These are phyloP conservation scores for Acanthornis magna DNA, from an alignment of 2,797 vertebrate species.

Conservation along the genomic window DNA sequence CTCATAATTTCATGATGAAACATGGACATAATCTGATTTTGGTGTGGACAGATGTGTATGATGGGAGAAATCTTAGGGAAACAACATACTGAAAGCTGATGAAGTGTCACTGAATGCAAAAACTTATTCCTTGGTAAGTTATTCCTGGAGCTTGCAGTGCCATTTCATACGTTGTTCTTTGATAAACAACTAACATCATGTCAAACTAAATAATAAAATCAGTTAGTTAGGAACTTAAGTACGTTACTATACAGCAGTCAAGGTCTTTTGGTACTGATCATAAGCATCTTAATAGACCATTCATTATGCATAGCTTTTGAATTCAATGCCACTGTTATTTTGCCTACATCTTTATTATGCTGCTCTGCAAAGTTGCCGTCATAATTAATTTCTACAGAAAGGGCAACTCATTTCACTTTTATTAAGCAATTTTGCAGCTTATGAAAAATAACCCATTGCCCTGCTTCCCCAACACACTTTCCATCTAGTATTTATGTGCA, in stretches of 20 bases:
- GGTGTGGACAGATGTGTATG: background rate
- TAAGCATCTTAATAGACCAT: constrained; percentile 12
- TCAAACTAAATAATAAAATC: constrained; percentile 12
- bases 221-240: constrained; percentile 8
- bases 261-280: constrained; percentile 56
- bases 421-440: constrained; percentile 34
- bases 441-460: constrained; percentile 39
- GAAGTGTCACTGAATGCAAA: background rate
- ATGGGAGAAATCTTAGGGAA: background rate
- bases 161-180: constrained; percentile 11
- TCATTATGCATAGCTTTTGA: constrained; percentile 39
- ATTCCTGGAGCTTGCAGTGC: background rate
- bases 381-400: constrained; percentile 55
- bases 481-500: constrained; percentile 30
- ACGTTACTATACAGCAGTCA: background rate
- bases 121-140: background rate
- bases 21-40: background rate
- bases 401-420: constrained; percentile 32
- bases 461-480: constrained; percentile 25
- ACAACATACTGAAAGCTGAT: background rate
- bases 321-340: constrained; percentile 38
- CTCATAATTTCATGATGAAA: background rate
- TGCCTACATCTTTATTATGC: constrained; percentile 10
- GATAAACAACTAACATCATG: background rate
- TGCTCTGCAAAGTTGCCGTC: constrained; percentile 14